Evolutionary conservation across 2,797 vertebrate species (phyloP), one percentile per base, ranked within the genome.

Genomic region (Mastacembelus armatus): DNA sequence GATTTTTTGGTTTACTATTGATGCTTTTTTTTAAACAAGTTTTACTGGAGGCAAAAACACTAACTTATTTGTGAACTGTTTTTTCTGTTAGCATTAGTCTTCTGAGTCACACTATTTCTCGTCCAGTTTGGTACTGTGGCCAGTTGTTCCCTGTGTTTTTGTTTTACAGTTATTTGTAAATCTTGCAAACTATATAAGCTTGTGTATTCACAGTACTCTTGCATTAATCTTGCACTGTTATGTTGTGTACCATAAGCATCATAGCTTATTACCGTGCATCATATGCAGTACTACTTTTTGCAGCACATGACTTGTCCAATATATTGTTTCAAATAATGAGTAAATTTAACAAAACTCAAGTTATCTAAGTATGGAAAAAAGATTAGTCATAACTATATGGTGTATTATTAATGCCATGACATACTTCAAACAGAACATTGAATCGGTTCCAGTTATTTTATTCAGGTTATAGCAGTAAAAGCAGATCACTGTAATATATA

Each of bases 401-500:
- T 92, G 83, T 91, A 55, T 72, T 42, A 47, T 44, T 55, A 61
- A 63, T 54, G 26, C 42, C 36, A 74, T 57, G 15, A 71, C 57
- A 22, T 40, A 44, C 26, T 65, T 32, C 26, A 51, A 70, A 73
- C 1, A 48, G 18, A n/a, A n/a, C 22, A 32, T 71, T 77, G 91
- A 93, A 84, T 94, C 36, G 22, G 91, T 94, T 94, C 91, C 93
- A 94, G 93, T 92, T 93, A 88, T 85, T 93, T 95, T 95, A 94
- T 95, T 94, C 93, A 94, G 93, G 94, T 95, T 11, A 94, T 93
- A 94, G 93, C 93, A 92, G n/a, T n/a, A 80, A 91, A 83, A 82
- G 89, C 92, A 94, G 92, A 93, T 93, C 87, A 89, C 92, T 94
- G 91, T 87, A 87, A 89, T 93, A 92, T 90, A 45, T 65, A 89